phyloP scores from a whole-genome alignment of 2,888 invertebrate genomes.

The Glyphotaelius pellucidus region DNA sequence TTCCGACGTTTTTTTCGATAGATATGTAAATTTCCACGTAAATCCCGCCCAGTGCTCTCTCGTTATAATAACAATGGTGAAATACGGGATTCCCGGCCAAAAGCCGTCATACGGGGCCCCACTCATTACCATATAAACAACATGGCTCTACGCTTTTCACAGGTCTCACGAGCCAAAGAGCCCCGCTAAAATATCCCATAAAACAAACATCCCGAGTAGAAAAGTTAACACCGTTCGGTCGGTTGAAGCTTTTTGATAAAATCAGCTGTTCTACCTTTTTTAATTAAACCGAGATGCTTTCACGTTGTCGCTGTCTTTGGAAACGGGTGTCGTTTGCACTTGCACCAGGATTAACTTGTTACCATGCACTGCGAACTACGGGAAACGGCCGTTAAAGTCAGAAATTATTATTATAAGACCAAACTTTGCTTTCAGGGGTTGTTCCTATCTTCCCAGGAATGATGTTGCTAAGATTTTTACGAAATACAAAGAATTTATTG shows the following conservation, averaged over 20 bases:
- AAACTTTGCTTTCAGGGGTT: background rate
- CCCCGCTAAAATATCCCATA: background rate
- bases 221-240: background rate
- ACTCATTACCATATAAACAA: slow-evolving; percentile 66
- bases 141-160: slow-evolving; percentile 49
- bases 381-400: background rate
- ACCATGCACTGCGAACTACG: background rate
- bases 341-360: slow-evolving; percentile 16
- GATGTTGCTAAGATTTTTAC: background rate
- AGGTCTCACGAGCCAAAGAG: background rate
- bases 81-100: slow-evolving; percentile 57
- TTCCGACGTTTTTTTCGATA: slow-evolving; percentile 44
- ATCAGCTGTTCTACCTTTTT: background rate
- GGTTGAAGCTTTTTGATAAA: background rate
- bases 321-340: slow-evolving; percentile 21
- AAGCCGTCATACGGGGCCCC: slow-evolving; percentile 58
- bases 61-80: slow-evolving; percentile 61
- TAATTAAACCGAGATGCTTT: background rate
- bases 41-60: slow-evolving; percentile 54
- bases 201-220: background rate
- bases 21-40: slow-evolving; percentile 49
- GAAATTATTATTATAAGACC: background rate
- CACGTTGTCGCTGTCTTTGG: background rate
- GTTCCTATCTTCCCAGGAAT: background rate
- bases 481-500: background rate